Evolutionary conservation across 1,140 invertebrate genomes (phyloP).

Genomic region (Euura saliciscinereae): DNA sequence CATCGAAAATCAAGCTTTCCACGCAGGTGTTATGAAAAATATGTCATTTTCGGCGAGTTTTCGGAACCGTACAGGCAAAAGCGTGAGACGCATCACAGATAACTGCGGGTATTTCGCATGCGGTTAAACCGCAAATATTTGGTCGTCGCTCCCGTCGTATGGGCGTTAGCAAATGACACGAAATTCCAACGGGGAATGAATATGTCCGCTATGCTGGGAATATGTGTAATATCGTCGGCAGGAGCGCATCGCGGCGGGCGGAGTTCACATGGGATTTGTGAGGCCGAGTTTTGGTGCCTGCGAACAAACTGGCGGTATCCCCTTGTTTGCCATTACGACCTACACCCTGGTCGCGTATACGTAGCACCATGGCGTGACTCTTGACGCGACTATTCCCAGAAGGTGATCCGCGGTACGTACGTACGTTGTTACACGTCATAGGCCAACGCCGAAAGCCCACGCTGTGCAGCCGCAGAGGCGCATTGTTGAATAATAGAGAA

Average conservation of each 20-base stretch:
- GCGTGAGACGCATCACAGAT: too few relatives aligned
- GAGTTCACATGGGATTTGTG: not conserved
- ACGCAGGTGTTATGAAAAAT: too few relatives aligned
- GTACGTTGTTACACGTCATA: not conserved
- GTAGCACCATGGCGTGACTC: not conserved
- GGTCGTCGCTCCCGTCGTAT: not conserved
- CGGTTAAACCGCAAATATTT: not conserved
- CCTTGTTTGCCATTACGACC: not conserved
- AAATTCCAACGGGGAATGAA: conserved; percentile 30
- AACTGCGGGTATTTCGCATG: not conserved
- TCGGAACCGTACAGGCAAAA: too few relatives aligned
- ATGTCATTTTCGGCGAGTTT: too few relatives aligned
- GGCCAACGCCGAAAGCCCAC: not conserved
- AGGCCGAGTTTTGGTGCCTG: not conserved
- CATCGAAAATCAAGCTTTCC: too few relatives aligned
- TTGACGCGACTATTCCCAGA: not conserved
- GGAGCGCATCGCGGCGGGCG: not conserved
- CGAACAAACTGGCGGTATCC: not conserved
- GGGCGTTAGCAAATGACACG: conserved; percentile 27
- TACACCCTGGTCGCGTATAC: not conserved
- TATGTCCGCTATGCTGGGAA: conserved; percentile 11
- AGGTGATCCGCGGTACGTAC: not conserved
- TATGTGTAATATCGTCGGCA: conserved; percentile 13
- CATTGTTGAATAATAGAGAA: not conserved
- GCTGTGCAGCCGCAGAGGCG: not conserved